Percentiles rank a stretch among this genome's conserved stretches.
Conservation (phyloP, 92 coral and sea anemone genomes). For the Bergia sp. region DNA sequence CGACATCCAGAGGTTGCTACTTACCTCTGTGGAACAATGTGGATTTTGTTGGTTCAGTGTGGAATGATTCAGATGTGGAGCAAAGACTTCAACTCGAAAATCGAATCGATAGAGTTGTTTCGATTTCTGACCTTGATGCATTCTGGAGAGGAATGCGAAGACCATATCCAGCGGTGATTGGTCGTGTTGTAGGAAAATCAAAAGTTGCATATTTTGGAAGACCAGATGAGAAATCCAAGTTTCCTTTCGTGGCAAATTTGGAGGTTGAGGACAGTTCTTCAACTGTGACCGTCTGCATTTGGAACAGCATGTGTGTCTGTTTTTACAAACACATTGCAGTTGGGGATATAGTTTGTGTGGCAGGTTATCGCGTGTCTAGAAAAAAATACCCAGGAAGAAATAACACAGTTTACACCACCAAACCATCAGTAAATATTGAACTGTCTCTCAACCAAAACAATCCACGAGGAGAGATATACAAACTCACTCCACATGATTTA, state of each 20-base stretch:
- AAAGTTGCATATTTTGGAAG: constrained; percentile 67
- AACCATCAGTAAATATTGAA: constrained; percentile 48
- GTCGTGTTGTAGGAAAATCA: constrained; percentile 62
- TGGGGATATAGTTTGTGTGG: constrained; percentile 56
- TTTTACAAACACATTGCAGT: constrained; percentile 58
- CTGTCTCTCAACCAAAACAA: constrained; percentile 62
- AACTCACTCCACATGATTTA: constrained; percentile 42
- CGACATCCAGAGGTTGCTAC: constrained; percentile 59
- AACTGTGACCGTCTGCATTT: constrained; percentile 53
- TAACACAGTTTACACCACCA: constrained; percentile 61
- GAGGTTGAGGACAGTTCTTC: constrained; percentile 58
- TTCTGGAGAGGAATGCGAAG: constrained; percentile 53
- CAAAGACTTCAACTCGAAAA: constrained; percentile 21
- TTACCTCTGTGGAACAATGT: constrained; percentile 68
- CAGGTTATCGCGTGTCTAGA: constrained; percentile 56
- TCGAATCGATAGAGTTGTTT: constrained; percentile 42
- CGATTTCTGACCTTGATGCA: constrained; percentile 57
- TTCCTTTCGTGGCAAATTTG: constrained; percentile 59
- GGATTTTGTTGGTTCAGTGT: constrained; percentile 57
- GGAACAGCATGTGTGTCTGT: constrained; percentile 56
- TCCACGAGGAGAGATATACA: constrained; percentile 57
- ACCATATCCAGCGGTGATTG: constrained; percentile 67
- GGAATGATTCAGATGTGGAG: constrained; percentile 47
- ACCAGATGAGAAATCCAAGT: constrained; percentile 57
- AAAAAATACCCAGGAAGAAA: constrained; percentile 50